Base-by-base conservation (phyloP, 2,888 invertebrate species). In the Nemapogon koenigi region DNA sequence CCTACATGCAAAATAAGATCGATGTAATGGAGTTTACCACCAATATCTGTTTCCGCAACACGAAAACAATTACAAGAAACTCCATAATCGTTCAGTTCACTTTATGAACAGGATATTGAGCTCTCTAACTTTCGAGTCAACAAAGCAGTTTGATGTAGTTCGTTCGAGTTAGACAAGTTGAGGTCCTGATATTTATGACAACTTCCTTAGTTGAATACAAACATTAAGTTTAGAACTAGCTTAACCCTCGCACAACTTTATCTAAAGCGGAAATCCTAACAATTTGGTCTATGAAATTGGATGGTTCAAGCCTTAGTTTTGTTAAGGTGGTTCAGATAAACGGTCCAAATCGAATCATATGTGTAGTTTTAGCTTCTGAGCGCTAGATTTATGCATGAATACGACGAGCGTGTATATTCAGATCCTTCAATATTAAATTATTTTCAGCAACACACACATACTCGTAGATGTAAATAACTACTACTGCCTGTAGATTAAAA, bases 141-240 rank as follows among this genome's bases (percentile, higher is more conserved):
- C 65, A 62, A 65, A 62, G 59, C 62, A 63, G 62, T 67, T 66
- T 60, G 61, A 62, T 62, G 55, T 68, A 64, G 62, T 68, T 65
- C 52, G 51, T 55, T 55, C 57, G 51, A 65, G 56, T 68, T 57
- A 58, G 62, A 62, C 61, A 59, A 63, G 57, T 59, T 55, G 55
- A 58, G 51, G 54, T 53, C 55, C 51, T 37, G 55, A 69, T 71
- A 71, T 72, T 70, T 71, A 71, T 69, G 68, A 67, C 65, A 60
- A 68, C 57, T 64, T 59, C 53, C 55, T 51, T 48, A 50, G 52
- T 53, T 56, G 57, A 65, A 66, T 68, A 60, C 64, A 64, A 69
- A 69, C 63, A 63, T 62, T 54, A 62, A 70, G 59, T 68, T 68
- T 54, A 56, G 51, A 68, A 69, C 66, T 62, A 61, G 63, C 65